Percentiles rank a stretch among this genome's conserved stretches.
Conservation (phyloP, 2,888 invertebrate species). For the Eilema caniola region DNA sequence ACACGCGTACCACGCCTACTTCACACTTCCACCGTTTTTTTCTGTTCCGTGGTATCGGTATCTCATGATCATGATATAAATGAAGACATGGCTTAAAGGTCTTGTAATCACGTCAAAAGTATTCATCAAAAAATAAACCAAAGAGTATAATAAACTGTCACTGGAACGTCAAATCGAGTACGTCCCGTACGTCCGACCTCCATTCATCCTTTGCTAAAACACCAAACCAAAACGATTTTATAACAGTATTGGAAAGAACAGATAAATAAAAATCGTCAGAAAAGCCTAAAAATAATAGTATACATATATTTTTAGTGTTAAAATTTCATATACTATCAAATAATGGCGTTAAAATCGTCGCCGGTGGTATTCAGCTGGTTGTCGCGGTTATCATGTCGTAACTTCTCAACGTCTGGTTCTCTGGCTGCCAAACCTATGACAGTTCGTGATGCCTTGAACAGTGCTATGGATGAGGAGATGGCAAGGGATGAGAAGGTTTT, state of each 20-base stretch:
- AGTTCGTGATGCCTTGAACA: slow-evolving; percentile 98
- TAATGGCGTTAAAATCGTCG: slow-evolving; percentile 83
- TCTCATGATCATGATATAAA: too few species aligned
- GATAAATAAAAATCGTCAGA: not conserved
- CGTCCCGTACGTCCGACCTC: slow-evolving; percentile 76
- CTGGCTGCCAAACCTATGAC: slow-evolving; percentile 91
- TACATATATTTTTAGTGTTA: slow-evolving; percentile 45
- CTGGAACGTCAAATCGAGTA: slow-evolving; percentile 17
- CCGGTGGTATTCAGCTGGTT: slow-evolving; percentile 73
- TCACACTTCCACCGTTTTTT: too few species aligned
- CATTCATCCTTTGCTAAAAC: slow-evolving; percentile 79
- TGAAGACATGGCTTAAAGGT: too few species aligned
- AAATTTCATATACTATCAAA: slow-evolving; percentile 55
- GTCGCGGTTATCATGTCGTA: slow-evolving; percentile 71
- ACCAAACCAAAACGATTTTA: slow-evolving; percentile 58
- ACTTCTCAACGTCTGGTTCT: slow-evolving; percentile 77
- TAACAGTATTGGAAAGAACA: slow-evolving; percentile 63
- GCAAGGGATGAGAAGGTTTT: slow-evolving; percentile 96
- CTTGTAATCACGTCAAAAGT: too few species aligned
- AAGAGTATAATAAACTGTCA: too few species aligned
- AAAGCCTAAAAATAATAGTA: not conserved
- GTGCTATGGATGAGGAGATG: slow-evolving; percentile 99
- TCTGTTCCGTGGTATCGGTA: too few species aligned
- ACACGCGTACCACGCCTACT: too few species aligned
- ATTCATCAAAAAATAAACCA: too few species aligned